Conservation (phyloP, 1,140 invertebrate genomes). For the Thaumetopoea pityocampa region DNA sequence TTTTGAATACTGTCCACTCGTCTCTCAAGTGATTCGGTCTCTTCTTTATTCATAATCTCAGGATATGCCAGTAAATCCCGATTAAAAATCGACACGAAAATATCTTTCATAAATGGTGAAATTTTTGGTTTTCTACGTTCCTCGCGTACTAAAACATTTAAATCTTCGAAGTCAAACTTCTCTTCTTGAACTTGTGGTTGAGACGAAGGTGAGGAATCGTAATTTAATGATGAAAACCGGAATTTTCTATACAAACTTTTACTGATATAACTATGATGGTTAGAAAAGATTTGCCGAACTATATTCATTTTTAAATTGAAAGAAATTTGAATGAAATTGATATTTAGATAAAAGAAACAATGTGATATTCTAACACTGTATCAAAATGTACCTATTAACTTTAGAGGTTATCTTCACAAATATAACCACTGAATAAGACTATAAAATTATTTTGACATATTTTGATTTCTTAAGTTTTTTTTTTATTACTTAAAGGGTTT, state of each 20-base stretch:
- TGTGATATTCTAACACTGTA: too few relatives aligned
- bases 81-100: slow-evolving; percentile 79
- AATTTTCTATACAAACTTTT: slow-evolving; percentile 47
- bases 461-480: too few relatives aligned
- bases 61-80: slow-evolving; percentile 79
- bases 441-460: too few relatives aligned
- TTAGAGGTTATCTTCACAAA: too few relatives aligned
- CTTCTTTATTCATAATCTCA: slow-evolving; percentile 81
- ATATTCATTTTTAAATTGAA: slow-evolving; percentile 52
- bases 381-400: too few relatives aligned
- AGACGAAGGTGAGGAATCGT: slow-evolving; percentile 34
- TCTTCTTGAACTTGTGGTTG: slow-evolving; percentile 60
- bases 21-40: slow-evolving; percentile 78
- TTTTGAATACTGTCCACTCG: slow-evolving; percentile 76
- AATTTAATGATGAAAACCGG: slow-evolving; percentile 34
- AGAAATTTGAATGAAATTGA: neutral
- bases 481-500: too few relatives aligned
- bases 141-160: slow-evolving; percentile 51
- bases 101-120: slow-evolving; percentile 79
- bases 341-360: slow-evolving; percentile 2
- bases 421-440: too few relatives aligned
- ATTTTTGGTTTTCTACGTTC: slow-evolving; percentile 54
- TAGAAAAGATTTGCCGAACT: slow-evolving; percentile 43
- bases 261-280: slow-evolving; percentile 38
- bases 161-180: slow-evolving; percentile 63